These are phyloP conservation scores for Syncerus caffer DNA, from an alignment of 2,797 vertebrate genomes.

Conservation along the genomic window DNA sequence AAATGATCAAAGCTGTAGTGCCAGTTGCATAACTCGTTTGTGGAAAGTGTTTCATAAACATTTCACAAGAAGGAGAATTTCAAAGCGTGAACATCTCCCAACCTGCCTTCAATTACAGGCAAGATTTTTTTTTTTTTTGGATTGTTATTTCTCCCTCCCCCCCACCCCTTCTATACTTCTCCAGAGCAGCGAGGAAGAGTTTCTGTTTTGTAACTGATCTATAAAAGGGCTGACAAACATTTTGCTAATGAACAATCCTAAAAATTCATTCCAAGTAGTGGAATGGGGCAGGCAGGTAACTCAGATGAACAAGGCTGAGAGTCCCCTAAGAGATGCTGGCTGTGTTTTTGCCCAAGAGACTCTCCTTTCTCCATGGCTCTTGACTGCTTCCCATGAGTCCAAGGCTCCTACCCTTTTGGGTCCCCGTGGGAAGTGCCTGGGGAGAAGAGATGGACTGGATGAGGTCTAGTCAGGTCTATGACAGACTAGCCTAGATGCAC, in stretches of 20 bases:
- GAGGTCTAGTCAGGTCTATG: background rate
- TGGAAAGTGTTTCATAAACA: slow-evolving; percentile 89
- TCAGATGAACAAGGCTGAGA: background rate
- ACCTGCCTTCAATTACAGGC: slow-evolving; percentile 88
- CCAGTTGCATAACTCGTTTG: slow-evolving; percentile 85
- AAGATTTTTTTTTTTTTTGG: slow-evolving; percentile 48
- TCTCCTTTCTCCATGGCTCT: background rate
- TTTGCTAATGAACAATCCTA: slow-evolving; percentile 71
- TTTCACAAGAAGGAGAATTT: slow-evolving; percentile 87
- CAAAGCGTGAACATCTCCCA: slow-evolving; percentile 85
- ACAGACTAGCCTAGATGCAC: background rate
- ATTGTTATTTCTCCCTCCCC: background rate
- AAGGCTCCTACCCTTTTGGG: background rate
- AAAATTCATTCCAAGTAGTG: slow-evolving; percentile 66
- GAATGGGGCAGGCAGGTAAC: slow-evolving; percentile 18
- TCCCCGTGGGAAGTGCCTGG: background rate
- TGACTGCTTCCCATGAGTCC: background rate
- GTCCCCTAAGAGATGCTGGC: background rate
- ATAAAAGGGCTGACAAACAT: slow-evolving; percentile 76
- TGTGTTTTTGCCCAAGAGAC: background rate
- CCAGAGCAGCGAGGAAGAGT: slow-evolving; percentile 79
- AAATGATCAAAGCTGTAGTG: slow-evolving; percentile 85
- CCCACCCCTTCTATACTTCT: slow-evolving; percentile 58
- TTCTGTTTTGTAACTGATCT: slow-evolving; percentile 84
- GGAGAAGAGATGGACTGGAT: background rate